These are phyloP conservation scores for Suncus etruscus DNA, from an alignment of 2,113 vertebrate species.

Conservation along the genomic window DNA sequence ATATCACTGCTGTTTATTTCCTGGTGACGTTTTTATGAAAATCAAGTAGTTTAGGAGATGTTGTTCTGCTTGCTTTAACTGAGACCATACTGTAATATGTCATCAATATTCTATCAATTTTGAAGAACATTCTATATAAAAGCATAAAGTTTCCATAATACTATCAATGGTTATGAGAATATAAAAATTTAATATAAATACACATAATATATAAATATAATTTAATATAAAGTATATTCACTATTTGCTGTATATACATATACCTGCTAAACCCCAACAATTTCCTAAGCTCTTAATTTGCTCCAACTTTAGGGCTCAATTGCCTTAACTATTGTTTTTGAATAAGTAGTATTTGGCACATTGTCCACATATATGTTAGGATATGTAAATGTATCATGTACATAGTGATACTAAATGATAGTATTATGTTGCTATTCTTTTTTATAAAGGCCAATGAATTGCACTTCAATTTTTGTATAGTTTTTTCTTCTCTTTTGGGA, in stretches of 20 bases:
- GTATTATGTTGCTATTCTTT: neutral
- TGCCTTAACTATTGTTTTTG: neutral
- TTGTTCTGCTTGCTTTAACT: neutral
- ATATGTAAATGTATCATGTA: neutral
- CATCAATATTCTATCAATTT: neutral
- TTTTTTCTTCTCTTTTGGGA: neutral
- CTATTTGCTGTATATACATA: slow-evolving; percentile 21
- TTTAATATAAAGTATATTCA: too few relatives aligned
- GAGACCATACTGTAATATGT: neutral
- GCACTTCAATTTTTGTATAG: neutral
- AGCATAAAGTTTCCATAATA: neutral
- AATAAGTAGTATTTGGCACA: neutral
- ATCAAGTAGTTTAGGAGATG: slow-evolving; percentile 30
- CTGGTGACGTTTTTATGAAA: slow-evolving; percentile 64
- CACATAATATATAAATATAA: too few relatives aligned
- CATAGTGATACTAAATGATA: neutral
- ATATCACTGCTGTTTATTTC: slow-evolving; percentile 49
- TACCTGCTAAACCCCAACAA: neutral
- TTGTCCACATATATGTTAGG: neutral
- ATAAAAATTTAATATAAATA: too few relatives aligned
- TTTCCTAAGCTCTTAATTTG: slow-evolving; percentile 12
- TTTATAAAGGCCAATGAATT: neutral
- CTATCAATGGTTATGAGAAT: neutral
- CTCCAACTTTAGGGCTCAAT: neutral
- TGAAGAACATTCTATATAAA: neutral